Conservation (phyloP, 2,113 vertebrate species). For the Merops nubicus region DNA sequence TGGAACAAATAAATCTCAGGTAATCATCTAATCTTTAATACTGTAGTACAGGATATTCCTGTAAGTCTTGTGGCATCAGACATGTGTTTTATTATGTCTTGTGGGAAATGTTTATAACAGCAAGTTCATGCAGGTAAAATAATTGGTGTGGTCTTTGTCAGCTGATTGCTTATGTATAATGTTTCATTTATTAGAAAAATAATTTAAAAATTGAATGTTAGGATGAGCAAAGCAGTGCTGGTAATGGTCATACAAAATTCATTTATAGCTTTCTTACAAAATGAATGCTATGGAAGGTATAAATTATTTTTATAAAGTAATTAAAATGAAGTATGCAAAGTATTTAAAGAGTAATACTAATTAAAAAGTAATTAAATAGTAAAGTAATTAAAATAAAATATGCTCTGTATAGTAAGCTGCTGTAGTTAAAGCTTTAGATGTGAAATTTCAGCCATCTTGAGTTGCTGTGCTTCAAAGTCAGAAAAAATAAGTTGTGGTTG, state of each 20-base stretch:
- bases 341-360: too few species aligned
- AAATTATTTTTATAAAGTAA: neutral
- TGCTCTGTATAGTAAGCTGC: neutral
- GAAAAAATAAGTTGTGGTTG: neutral
- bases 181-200: constrained; percentile 47
- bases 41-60: constrained; percentile 7
- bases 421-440: neutral
- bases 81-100: constrained; percentile 30
- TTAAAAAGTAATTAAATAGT: too few species aligned
- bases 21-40: constrained; percentile 27
- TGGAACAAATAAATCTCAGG: neutral
- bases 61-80: neutral
- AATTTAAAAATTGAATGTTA: constrained; percentile 15
- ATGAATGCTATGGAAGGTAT: neutral
- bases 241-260: neutral
- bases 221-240: neutral
- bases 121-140: constrained; percentile 41
- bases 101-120: constrained; percentile 26
- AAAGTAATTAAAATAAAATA: constrained; percentile 7
- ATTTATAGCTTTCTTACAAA: constrained; percentile 16
- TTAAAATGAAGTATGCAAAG: neutral
- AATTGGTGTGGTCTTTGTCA: constrained; percentile 1
- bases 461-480: neutral
- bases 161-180: neutral
- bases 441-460: neutral